Evolutionary conservation across 2,797 vertebrate genomes (phyloP), one percentile per base, ranked within the genome.

Genomic region (Ciconia nigra): DNA sequence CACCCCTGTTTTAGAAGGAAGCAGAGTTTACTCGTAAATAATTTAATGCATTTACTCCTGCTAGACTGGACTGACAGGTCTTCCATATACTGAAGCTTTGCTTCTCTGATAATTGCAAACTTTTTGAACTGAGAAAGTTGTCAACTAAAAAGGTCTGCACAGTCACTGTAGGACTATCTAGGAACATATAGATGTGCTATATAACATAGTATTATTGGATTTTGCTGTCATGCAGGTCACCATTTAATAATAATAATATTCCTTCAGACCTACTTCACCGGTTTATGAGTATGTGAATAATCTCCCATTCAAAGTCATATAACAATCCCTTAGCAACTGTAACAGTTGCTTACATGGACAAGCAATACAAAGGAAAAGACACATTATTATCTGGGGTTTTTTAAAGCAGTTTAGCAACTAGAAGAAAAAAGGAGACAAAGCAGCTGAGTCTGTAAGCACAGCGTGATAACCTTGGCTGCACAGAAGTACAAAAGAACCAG

Each of bases 31-130:
- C 94, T 97, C 26, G 63, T 97, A 97, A 97, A 97, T 97, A 96
- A 96, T 93, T 95, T 93, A 95, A 92, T 95, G 41, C 67, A 57
- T 96, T 97, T 93, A 65, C 83, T 97, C 94, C 83, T 95, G 96
- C 85, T 96, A 96, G 96, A 96, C 97, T 96, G 96, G 97, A 96
- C 89, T 94, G 91, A 65, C 97, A 95, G 77, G 96, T 98, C 96
- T 89, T 96, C 76, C 66, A 58, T 84, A 84, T 51, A 66, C 57
- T 90, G 61, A 62, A 95, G 76, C 77, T 96, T 93, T 97, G 72
- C 81, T 95, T 94, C 90, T 89, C 76, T 92, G 81, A 88, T 91
- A 95, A 92, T 92, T 89, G 92, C 61, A 84, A 95, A 95, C 70
- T 93, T 96, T 93, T 84, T 87, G 57, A 95, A 93, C 47, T 83